Conservation (phyloP, 2,113 vertebrate genomes). For the Dinomys branickii region DNA sequence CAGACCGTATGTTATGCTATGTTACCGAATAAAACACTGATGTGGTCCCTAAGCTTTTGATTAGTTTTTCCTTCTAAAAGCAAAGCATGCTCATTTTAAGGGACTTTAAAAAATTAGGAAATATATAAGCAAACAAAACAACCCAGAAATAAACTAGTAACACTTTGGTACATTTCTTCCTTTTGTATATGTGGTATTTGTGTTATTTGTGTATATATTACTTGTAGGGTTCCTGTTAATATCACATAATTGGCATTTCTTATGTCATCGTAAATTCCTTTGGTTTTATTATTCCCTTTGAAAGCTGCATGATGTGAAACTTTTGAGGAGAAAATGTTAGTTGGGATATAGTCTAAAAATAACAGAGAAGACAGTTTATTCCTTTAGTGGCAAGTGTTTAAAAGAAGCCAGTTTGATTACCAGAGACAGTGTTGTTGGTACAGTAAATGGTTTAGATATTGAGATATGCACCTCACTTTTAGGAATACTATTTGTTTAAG, state of each 20-base stretch:
- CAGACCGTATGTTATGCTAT: neutral
- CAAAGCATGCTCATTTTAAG: neutral
- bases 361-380: neutral
- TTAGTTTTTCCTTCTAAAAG: constrained; percentile 4
- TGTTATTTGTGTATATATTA: neutral
- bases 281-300: constrained; percentile 5
- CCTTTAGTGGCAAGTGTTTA: neutral
- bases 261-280: neutral
- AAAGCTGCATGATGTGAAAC: constrained; percentile 7
- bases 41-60: neutral
- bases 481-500: neutral
- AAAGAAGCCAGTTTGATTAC: neutral
- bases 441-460: neutral
- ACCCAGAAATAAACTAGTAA: neutral
- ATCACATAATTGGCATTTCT: neutral
- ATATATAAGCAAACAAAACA: neutral
- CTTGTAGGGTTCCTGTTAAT: constrained; percentile 31
- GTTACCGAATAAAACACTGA: neutral
- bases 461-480: neutral
- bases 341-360: neutral
- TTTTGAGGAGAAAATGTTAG: neutral
- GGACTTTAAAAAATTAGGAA: constrained; percentile 38
- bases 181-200: neutral
- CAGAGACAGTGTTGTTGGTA: neutral
- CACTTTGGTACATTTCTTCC: neutral